These are phyloP conservation scores for Hesperia comma DNA, from an alignment of 2,888 invertebrate genomes.

Conservation along the genomic window DNA sequence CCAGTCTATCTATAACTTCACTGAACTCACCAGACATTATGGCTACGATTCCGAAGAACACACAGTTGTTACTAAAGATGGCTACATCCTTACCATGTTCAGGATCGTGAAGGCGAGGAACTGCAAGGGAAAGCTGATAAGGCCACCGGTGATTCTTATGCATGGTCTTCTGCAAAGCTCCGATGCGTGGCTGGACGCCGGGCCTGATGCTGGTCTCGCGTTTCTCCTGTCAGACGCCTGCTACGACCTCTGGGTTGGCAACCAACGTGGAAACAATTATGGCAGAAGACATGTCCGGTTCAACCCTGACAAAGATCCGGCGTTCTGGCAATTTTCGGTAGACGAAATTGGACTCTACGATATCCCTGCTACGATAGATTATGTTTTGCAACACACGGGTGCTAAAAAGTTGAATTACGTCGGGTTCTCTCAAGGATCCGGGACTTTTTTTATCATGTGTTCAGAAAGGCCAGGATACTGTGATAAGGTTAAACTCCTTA, in stretches of 20 bases:
- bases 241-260: slow-evolving; percentile 59
- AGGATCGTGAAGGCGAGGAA: slow-evolving; percentile 53
- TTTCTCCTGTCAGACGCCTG: slow-evolving; percentile 53
- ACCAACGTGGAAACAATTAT: slow-evolving; percentile 71
- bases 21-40: slow-evolving; percentile 51
- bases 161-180: slow-evolving; percentile 67
- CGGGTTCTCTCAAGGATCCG: slow-evolving; percentile 91
- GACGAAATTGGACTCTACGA: slow-evolving; percentile 91
- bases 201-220: slow-evolving; percentile 54
- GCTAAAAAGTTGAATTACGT: slow-evolving; percentile 70
- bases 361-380: slow-evolving; percentile 85
- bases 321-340: slow-evolving; percentile 82
- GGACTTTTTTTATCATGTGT: slow-evolving; percentile 86
- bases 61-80: slow-evolving; percentile 62
- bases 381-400: slow-evolving; percentile 57
- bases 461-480: slow-evolving; percentile 86
- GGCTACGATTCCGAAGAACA: slow-evolving; percentile 64
- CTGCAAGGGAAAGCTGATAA: slow-evolving; percentile 46
- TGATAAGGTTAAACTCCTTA: slow-evolving; percentile 84
- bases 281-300: slow-evolving; percentile 77
- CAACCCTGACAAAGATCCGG: slow-evolving; percentile 55
- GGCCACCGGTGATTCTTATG: slow-evolving; percentile 64
- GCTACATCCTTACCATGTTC: slow-evolving; percentile 62
- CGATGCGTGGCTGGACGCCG: slow-evolving; percentile 65
- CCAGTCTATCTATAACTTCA: slow-evolving; percentile 55